Evolutionary conservation across 2,888 invertebrate species (phyloP).

Genomic region (Synergus gifuensis): DNA sequence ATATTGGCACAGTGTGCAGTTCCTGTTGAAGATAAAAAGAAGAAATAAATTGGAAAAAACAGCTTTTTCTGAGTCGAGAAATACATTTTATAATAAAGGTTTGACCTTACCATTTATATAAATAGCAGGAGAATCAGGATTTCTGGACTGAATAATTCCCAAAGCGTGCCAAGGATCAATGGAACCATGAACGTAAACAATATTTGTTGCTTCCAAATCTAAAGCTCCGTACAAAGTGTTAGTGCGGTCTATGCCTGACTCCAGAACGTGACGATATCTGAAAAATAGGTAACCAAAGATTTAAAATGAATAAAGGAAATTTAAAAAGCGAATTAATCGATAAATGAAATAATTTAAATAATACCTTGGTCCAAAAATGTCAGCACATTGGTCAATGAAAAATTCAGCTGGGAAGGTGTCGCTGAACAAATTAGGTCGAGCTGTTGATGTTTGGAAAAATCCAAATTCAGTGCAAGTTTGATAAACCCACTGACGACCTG

Average conservation of each 20-base stretch:
- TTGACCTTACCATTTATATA: slow-evolving; percentile 84
- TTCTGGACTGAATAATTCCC: slow-evolving; percentile 83
- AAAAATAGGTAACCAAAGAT: neutral
- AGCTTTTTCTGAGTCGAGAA: slow-evolving; percentile 18
- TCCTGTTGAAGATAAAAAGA: slow-evolving; percentile 79
- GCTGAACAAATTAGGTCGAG: slow-evolving; percentile 84
- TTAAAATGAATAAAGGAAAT: neutral
- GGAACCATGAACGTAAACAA: slow-evolving; percentile 92
- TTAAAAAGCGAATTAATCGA: neutral
- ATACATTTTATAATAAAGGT: neutral
- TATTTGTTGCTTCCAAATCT: slow-evolving; percentile 84
- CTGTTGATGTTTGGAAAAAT: slow-evolving; percentile 93
- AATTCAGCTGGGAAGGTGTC: slow-evolving; percentile 87
- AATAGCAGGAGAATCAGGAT: slow-evolving; percentile 83
- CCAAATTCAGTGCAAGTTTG: slow-evolving; percentile 98
- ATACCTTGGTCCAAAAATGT: slow-evolving; percentile 89
- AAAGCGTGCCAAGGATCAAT: slow-evolving; percentile 94
- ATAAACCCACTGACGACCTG: slow-evolving; percentile 93
- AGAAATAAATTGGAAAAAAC: slow-evolving; percentile 5
- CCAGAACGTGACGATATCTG: slow-evolving; percentile 79
- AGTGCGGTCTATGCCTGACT: slow-evolving; percentile 83
- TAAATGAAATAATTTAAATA: slow-evolving; percentile 24
- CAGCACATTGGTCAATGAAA: slow-evolving; percentile 89
- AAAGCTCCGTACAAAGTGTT: slow-evolving; percentile 90
- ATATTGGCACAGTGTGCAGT: slow-evolving; percentile 97